Evolutionary conservation across 1,140 invertebrate species (phyloP).

Genomic region (Pollicipes pollicipes): DNA sequence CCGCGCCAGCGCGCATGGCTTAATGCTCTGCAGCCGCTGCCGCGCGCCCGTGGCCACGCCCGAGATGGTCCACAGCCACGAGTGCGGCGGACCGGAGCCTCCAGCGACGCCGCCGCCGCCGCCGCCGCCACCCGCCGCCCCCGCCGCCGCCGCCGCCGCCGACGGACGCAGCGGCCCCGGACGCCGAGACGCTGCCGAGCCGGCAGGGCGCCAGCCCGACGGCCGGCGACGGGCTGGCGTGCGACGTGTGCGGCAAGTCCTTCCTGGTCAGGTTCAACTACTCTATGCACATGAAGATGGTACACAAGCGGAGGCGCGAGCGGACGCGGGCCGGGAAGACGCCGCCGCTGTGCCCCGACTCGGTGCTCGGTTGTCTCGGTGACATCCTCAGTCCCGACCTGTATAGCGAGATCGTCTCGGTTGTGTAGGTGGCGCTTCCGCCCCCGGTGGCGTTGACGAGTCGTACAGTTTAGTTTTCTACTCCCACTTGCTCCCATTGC

Average conservation of each 20-base stretch:
- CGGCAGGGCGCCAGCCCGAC: no score
- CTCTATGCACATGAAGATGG: not conserved
- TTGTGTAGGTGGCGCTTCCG: not conserved
- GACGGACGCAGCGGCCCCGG: no score
- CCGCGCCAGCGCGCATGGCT: not conserved
- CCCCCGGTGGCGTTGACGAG: no score
- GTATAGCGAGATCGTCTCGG: not conserved
- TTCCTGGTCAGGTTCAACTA: not conserved
- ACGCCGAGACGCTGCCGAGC: not conserved
- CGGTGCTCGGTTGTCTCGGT: not conserved
- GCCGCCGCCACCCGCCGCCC: not conserved
- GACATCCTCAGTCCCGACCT: not conserved
- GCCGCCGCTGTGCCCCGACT: not conserved
- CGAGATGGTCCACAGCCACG: not conserved
- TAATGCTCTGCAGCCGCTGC: not conserved
- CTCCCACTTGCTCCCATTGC: no score
- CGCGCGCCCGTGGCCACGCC: not conserved
- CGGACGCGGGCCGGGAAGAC: not conserved
- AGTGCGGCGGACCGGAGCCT: not conserved
- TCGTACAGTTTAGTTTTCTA: no score
- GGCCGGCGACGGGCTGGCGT: not conserved
- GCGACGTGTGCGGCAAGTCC: not conserved
- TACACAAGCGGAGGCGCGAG: not conserved
- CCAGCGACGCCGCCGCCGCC: no score
- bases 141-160: no score